Evolutionary conservation across 2,113 vertebrate genomes (phyloP).

Genomic region (Cyanoliseus patagonus): DNA sequence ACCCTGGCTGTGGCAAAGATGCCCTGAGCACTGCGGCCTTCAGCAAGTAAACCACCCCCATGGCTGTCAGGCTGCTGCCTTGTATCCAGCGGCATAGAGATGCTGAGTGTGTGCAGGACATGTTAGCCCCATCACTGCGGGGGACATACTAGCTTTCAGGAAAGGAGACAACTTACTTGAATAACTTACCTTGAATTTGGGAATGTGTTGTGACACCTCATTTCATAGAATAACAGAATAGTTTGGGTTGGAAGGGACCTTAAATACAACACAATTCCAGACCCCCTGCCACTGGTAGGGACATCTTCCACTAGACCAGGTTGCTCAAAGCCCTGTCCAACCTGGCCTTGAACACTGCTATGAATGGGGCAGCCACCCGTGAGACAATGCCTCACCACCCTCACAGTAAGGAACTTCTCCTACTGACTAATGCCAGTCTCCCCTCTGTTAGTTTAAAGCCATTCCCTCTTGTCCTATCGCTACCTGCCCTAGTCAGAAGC

Average conservation of each 20-base stretch:
- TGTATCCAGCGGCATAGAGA: not conserved
- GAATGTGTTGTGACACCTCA: not conserved
- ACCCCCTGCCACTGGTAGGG: not conserved
- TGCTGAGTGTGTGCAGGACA: not conserved
- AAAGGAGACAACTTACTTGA: not conserved
- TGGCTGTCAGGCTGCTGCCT: not conserved
- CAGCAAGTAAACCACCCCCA: not conserved
- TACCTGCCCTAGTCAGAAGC: not conserved
- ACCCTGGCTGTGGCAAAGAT: constrained; percentile 42
- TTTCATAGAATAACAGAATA: not conserved
- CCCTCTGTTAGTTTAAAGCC: not conserved
- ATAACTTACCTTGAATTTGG: not conserved
- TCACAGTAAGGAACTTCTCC: not conserved
- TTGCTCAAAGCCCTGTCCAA: not conserved
- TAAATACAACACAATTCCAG: not conserved
- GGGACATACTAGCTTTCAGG: not conserved
- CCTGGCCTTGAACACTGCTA: not conserved
- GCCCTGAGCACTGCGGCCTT: constrained; percentile 17
- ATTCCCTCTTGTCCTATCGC: not conserved
- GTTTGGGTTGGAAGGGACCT: not conserved
- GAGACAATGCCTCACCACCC: not conserved
- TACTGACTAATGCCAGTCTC: not conserved
- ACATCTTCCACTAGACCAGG: not conserved
- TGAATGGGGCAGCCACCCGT: not conserved
- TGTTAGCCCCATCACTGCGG: not conserved